Conservation (phyloP, 2,113 vertebrate species). For the Motacilla tschutschensis region DNA sequence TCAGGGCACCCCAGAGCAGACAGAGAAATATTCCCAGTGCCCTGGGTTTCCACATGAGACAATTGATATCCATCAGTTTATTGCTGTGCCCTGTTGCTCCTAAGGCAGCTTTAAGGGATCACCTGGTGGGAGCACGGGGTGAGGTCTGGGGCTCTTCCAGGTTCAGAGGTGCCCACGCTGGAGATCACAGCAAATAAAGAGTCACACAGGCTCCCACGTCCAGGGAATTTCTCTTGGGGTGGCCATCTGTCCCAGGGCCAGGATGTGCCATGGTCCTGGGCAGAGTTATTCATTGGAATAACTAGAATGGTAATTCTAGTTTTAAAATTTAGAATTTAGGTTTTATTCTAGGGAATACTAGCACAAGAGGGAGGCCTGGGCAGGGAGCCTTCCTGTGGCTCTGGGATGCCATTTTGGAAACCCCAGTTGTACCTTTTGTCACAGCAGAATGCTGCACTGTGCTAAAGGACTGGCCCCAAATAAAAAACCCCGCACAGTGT, state of each 20-base stretch:
- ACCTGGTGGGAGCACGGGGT: rapidly evolving
- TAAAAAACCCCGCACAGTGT: background rate
- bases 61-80: background rate
- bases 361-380: too few relatives aligned
- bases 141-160: background rate
- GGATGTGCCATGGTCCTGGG: rapidly evolving
- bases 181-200: background rate
- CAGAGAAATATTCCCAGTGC: too few relatives aligned
- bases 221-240: rapidly evolving
- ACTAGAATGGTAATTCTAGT: background rate
- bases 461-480: background rate
- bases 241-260: rapidly evolving
- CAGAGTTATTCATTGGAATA: background rate
- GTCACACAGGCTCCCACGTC: rapidly evolving
- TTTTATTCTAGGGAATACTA: background rate
- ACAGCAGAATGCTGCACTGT: background rate
- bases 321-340: background rate
- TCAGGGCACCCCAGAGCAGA: too few relatives aligned
- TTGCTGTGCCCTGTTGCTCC: rapidly evolving
- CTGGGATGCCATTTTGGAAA: background rate
- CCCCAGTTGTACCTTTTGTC: background rate
- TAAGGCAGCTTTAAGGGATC: background rate
- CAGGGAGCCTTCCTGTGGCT: background rate
- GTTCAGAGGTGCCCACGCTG: rapidly evolving
- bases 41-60: too few relatives aligned